Conservation (phyloP, 2,888 invertebrate species). For the Gastracanthus pulcherrimus region DNA sequence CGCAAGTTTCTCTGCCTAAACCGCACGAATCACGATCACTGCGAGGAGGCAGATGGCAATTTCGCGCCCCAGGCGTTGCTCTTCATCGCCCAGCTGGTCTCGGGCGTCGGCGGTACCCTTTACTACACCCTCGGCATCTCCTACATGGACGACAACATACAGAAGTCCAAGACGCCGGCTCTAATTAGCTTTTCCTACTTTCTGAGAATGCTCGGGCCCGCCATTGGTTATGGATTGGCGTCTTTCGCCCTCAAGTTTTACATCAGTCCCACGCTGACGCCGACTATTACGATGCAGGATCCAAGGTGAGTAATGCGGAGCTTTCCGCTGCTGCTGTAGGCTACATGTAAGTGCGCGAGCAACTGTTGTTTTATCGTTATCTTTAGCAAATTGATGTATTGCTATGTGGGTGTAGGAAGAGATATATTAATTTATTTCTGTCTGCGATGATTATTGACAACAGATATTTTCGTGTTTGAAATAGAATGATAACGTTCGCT, state of each 20-base stretch:
- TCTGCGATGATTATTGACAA: no score
- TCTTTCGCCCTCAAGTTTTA: slow-evolving; percentile 83
- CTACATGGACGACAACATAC: slow-evolving; percentile 88
- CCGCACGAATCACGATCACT: slow-evolving; percentile 74
- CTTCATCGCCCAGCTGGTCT: slow-evolving; percentile 84
- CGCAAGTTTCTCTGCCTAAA: slow-evolving; percentile 80
- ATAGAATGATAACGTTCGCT: neutral
- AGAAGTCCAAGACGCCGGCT: slow-evolving; percentile 86
- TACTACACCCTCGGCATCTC: slow-evolving; percentile 85
- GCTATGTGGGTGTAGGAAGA: neutral
- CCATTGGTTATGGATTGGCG: slow-evolving; percentile 83
- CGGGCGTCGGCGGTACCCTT: slow-evolving; percentile 85
- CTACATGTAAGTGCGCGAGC: neutral
- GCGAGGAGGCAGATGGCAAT: slow-evolving; percentile 79
- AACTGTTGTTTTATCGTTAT: neutral
- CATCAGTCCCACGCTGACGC: slow-evolving; percentile 83
- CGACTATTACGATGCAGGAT: slow-evolving; percentile 83
- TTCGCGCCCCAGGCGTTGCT: slow-evolving; percentile 82
- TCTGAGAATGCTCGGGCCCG: slow-evolving; percentile 84
- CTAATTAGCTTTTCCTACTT: slow-evolving; percentile 85
- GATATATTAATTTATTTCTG: slow-evolving; percentile 10
- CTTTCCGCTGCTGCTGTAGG: neutral
- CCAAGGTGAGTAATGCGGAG: slow-evolving; percentile 76
- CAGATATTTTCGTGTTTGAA: neutral
- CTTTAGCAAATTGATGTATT: neutral